Evolutionary conservation across 2,113 vertebrate genomes (phyloP), one percentile per base, ranked within the genome.

Genomic region (Toxotes jaculatrix): DNA sequence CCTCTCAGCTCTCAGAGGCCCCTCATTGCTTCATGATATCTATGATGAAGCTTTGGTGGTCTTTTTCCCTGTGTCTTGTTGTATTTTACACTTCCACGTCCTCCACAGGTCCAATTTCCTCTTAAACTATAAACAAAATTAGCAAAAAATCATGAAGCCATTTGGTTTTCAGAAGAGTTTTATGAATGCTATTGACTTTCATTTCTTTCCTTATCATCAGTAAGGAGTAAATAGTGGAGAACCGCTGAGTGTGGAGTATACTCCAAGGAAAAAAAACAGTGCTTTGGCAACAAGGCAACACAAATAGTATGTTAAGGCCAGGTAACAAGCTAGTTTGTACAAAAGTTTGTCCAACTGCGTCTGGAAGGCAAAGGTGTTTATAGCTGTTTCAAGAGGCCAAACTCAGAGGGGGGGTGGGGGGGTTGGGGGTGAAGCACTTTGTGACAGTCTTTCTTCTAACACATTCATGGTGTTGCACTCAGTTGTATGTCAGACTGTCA

Each of bases 1-100:
- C 31, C 56, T 66, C 84, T 71, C 43, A 32, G 27, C 32, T 66
- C 27, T 77, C 63, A 63, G 63, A 62, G 57, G 42, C 17, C n/a
- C 55, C n/a, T 42, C 23, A 43, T 45, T 63, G 55, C 61, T 1
- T 43, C 12, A 66, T 65, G 32, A 43, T 53, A 34, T 53, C 14
- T 66, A 43, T 36, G 36, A 5, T 13, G 23, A 49, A 11, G 31
- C 49, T 65, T 40, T 11, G 14, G 21, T 80, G 0, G 51, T 60
- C 4, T 34, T 72, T 65, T 34, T 17, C 40, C 8, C 4, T 47
- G 63, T 40, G 14, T n/a, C 9, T 23, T 43, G 34, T 51, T 49
- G 42, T 27, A 59, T n/a, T 49, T 36, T 32, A 1, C 6, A 45
- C 31, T 23, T 63, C 42, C 23, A 13, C 38, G 27, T 51, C 71